Percentiles rank a stretch among this genome's conserved stretches.
phyloP scores from a whole-genome alignment of 2,113 vertebrate genomes.

The Brachypteracias leptosomus region DNA sequence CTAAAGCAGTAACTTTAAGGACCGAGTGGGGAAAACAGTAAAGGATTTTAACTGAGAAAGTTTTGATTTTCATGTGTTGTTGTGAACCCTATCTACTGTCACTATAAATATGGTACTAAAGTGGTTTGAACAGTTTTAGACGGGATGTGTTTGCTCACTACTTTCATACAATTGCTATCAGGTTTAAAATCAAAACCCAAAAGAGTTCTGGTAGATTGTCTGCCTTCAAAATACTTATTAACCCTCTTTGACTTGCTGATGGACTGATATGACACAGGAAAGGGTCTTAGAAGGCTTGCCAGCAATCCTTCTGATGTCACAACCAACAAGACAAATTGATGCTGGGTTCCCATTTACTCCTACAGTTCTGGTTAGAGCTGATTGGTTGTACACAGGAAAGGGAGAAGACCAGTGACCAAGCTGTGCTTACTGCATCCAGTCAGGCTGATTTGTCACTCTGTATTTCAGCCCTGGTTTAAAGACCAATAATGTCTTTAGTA shows the following conservation, averaged over 20 bases:
- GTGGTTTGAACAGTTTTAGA: neutral
- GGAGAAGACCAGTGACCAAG: neutral
- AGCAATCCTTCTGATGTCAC: neutral
- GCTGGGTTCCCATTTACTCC: neutral
- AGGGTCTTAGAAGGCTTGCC: neutral
- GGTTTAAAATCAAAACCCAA: neutral
- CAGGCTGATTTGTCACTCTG: neutral
- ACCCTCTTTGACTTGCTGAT: neutral
- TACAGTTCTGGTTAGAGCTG: neutral
- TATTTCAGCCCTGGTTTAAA: constrained; percentile 26
- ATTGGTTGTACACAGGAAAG: neutral
- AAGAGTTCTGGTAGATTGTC: neutral
- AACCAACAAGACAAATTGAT: neutral
- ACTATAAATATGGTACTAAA: neutral
- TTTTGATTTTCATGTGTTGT: neutral
- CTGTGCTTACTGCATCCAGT: neutral
- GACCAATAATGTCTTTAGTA: constrained; percentile 16
- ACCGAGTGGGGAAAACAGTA: neutral
- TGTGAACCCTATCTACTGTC: neutral
- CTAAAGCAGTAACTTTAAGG: neutral
- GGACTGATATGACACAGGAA: neutral
- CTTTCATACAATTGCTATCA: neutral
- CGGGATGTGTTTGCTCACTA: neutral
- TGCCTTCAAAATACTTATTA: neutral
- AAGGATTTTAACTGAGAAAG: neutral